Evolutionary conservation across 2,113 vertebrate species (phyloP), one percentile per base, ranked within the genome.

Genomic region (Seriola aureovittata): DNA sequence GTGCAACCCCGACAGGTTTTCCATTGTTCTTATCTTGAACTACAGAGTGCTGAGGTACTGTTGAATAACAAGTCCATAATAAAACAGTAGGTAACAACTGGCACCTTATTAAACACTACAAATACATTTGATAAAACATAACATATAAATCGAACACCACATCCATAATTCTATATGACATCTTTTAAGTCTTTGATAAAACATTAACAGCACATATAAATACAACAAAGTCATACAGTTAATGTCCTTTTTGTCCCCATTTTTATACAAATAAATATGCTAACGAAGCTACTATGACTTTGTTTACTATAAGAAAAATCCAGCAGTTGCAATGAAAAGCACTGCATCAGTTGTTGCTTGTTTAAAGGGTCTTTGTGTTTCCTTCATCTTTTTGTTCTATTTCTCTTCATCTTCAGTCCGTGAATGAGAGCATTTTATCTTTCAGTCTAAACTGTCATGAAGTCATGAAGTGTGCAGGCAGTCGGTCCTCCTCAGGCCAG

Each of bases 191-290:
- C 1, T 40, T 59, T 63, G 23, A 63, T 42, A 50, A 76, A 85
- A 68, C 16, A 66, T 48, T 54, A 44, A 77, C 23, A 34, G 9
- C 11, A 75, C 23, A 52, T 38, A 68, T 63, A 76, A 82, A 86
- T 71, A 79, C 13, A 58, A 48, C 7, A 78, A 8, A 38, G 23
- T 40, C 12, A 0, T 11, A 62, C 25, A 66, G 8, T 58, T 50
- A 3, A 32, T 17, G 8, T 52, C 32, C 16, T 17, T 32, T 34
- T 57, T 67, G n/a, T 6, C 17, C 29, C 5, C 7, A 48, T 46
- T 71, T 14, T 71, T 14, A 57, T 11, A 46, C 12, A 3, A n/a
- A 44, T 40, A 10, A 46, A 54, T 38, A 17, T 83, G 67, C 21
- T 62, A 50, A 23, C 8, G 46, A 29, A 1, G 3, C 14, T 32